Base-by-base conservation (phyloP, 2,797 vertebrate genomes). In the Sus cebifrons region DNA sequence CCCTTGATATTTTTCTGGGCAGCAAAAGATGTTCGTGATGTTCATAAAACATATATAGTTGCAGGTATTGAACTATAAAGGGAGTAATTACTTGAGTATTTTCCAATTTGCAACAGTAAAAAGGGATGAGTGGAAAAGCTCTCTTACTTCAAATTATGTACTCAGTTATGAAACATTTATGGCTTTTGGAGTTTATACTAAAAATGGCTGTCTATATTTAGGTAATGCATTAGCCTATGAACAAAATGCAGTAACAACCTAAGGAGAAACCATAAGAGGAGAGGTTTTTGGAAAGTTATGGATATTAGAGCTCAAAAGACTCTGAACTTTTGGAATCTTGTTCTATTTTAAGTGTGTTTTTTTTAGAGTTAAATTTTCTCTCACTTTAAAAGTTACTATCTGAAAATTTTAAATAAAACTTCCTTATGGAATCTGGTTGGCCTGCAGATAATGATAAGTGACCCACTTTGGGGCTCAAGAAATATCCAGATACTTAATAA, bases 131-230 rank as follows among this genome's bases (percentile, higher is more conserved):
- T 97, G 77, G 93, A 94, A 96, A 96, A 97, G 87, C 96, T 92
- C 54, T 97, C 91, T 95, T 87, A 97, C 73, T 97, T 97, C 96
- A 94, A 97, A 97, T 98, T 98, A 95, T 97, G 85, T 94, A 60
- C 81, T 97, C 96, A 98, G 96, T 98, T 97, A 98, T 98, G 93
- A 98, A 98, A 97, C 96, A 98, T 98, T 97, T 98, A 98, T 97
- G 91, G 93, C 84, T 97, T 97, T 97, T 95, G 91, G 93, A 98
- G 97, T 97, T 98, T 97, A 97, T 95, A 95, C 96, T 98, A 96
- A 98, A 97, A 97, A 94, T 90, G 95, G 93, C 95, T 96, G 94
- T 95, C 97, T 98, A 97, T 98, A 97, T 98, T 97, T 97, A 98
- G 96, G 93, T 90, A 96, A 97, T 97, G 82, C 96, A 96, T 97